Evolutionary conservation across 2,888 invertebrate species (phyloP).

Genomic region (Rhaphigaster nebulosa): DNA sequence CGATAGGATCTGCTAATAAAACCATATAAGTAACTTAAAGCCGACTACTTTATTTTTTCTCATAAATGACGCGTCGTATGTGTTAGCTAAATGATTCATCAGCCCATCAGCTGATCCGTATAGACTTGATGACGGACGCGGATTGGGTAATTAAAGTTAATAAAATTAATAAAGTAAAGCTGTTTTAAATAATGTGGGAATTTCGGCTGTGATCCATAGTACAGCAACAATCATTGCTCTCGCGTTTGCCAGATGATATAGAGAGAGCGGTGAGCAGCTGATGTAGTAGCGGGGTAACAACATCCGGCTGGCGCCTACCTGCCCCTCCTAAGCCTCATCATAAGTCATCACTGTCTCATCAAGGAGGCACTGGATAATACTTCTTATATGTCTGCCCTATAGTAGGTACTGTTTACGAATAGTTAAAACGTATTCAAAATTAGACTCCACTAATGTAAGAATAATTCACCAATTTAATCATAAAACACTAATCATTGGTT

Average conservation of each 20-base stretch:
- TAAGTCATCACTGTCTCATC: constrained; percentile 49
- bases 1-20: too few species aligned
- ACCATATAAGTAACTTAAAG: too few species aligned
- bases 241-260: constrained; percentile 16
- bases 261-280: constrained; percentile 13
- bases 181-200: not conserved
- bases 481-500: not conserved
- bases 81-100: too few species aligned
- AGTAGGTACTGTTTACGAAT: not conserved
- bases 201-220: not conserved
- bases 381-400: not conserved
- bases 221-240: not conserved
- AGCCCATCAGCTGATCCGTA: too few species aligned
- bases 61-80: too few species aligned
- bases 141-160: not conserved
- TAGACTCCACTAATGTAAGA: not conserved
- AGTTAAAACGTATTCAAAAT: not conserved
- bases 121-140: not conserved
- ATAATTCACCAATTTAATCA: not conserved
- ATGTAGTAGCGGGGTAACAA: not conserved
- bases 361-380: not conserved
- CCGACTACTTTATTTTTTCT: too few species aligned
- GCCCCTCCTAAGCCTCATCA: not conserved
- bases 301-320: constrained; percentile 36
- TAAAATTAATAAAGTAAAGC: not conserved